These are phyloP conservation scores for Hermatobates lingyangjiaoensis DNA, from an alignment of 1,140 invertebrate species.

Conservation along the genomic window DNA sequence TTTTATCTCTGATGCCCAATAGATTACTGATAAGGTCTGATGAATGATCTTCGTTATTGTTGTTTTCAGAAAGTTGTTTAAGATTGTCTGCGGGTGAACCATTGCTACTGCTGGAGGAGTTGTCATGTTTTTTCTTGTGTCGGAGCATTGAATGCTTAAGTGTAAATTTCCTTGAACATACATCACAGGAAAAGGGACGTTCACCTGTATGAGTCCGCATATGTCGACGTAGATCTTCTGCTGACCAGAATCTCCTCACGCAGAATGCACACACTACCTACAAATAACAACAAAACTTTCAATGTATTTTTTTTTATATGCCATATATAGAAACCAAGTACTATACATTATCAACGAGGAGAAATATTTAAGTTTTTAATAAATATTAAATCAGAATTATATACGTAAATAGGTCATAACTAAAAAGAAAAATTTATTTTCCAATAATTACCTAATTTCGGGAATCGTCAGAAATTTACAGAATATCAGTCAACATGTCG, in stretches of 20 bases:
- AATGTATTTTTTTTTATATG: too few relatives aligned
- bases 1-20: constrained; percentile 64
- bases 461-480: too few relatives aligned
- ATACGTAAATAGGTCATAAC: too few relatives aligned
- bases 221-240: constrained; percentile 76
- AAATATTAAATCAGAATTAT: too few relatives aligned
- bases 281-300: too few relatives aligned
- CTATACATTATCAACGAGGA: too few relatives aligned
- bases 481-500: too few relatives aligned
- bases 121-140: constrained; percentile 62
- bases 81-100: constrained; percentile 9
- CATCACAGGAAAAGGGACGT: constrained; percentile 56
- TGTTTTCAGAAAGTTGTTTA: constrained; percentile 8
- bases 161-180: constrained; percentile 65
- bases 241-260: constrained; percentile 78
- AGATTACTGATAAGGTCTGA: constrained; percentile 34
- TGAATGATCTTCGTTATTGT: constrained; percentile 12
- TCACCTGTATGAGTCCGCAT: constrained; percentile 79
- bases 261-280: constrained; percentile 82
- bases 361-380: too few relatives aligned
- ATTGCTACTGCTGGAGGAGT: not conserved
- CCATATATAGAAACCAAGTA: too few relatives aligned
- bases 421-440: too few relatives aligned
- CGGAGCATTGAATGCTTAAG: constrained; percentile 86
- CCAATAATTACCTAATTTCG: too few relatives aligned